Evolutionary conservation across 2,888 invertebrate species (phyloP), one percentile per base, ranked within the genome.

Genomic region (Stenodema calcarata): DNA sequence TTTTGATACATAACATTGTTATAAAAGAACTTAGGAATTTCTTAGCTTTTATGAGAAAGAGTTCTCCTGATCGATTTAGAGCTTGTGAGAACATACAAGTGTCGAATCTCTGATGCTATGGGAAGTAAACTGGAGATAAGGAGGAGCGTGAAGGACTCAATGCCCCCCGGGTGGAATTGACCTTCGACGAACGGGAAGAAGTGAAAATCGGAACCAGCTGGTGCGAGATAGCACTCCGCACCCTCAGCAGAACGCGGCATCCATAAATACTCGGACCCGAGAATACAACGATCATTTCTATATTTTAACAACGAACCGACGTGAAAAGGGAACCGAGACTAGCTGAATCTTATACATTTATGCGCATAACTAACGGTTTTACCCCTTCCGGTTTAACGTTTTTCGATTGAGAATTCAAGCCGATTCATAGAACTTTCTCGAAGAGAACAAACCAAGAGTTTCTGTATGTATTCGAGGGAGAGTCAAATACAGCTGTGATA

Each of bases 201-300:
- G 73, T 73, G 73, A 73, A 73, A 73, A 73, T 73, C 4, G 3
- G 73, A 41, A 73, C 73, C 73, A 73, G 73, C 35, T 73, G 73
- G 73, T 35, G 73, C 73, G 73, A 73, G 41, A 73, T 73, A 62
- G 73, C 30, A 9, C 35, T n/a, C 73, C 3, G 41, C 73, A 14
- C 30, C 2, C 35, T n/a, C 28, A 27, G 14, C 70, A 28, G 35
- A 35, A 27, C 73, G 41, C n/a, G 30, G 35, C 41, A 73, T 73
- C 73, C 73, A 73, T 73, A 73, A 73, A 73, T 73, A 73, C 23
- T 62, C 23, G 23, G 23, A 23, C 62, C 7, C 23, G 62, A 62
- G 62, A 62, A 62, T 23, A 62, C 62, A 23, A 27, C 23, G 23
- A 7, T 14, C 14, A 47, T 47, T 62, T 62, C 18, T 62, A 62